phyloP scores from a whole-genome alignment of 2,888 invertebrate species.

The Scaptodrosophila latifasciaeformis region DNA sequence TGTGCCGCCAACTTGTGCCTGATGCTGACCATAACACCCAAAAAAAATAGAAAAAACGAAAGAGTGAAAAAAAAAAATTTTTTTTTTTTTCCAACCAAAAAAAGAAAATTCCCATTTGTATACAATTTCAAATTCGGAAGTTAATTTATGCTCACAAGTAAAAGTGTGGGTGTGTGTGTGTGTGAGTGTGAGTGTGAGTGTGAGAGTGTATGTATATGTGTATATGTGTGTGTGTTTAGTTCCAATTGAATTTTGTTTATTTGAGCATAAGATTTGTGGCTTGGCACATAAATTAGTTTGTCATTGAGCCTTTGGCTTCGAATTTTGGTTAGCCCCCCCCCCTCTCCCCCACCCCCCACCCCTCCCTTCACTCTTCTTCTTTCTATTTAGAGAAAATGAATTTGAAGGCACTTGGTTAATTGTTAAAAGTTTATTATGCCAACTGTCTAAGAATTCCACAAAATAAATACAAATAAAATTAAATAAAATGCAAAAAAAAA shows the following conservation, averaged over 20 bases:
- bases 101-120: no score
- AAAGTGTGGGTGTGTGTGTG: conserved; percentile 19
- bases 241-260: conserved; percentile 60
- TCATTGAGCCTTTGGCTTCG: conserved; percentile 49
- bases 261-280: conserved; percentile 62
- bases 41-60: conserved; percentile 5
- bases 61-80: no score
- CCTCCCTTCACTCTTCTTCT: conserved; percentile 1
- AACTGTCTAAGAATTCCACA: no score
- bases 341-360: conserved; percentile 24
- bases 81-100: no score
- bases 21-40: conserved; percentile 67
- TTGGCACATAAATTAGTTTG: conserved; percentile 64
- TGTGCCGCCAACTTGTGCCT: conserved; percentile 43
- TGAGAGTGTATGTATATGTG: conserved; percentile 7
- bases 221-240: background rate
- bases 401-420: conserved; percentile 5
- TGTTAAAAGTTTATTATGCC: conserved; percentile 5
- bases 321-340: no score
- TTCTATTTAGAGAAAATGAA: background rate
- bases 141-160: conserved; percentile 53
- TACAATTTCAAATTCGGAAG: conserved; percentile 41
- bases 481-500: no score
- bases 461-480: no score
- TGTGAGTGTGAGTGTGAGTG: conserved; percentile 8